Evolutionary conservation across 2,113 vertebrate genomes (phyloP).

Genomic region (Odontophorus gujanensis): DNA sequence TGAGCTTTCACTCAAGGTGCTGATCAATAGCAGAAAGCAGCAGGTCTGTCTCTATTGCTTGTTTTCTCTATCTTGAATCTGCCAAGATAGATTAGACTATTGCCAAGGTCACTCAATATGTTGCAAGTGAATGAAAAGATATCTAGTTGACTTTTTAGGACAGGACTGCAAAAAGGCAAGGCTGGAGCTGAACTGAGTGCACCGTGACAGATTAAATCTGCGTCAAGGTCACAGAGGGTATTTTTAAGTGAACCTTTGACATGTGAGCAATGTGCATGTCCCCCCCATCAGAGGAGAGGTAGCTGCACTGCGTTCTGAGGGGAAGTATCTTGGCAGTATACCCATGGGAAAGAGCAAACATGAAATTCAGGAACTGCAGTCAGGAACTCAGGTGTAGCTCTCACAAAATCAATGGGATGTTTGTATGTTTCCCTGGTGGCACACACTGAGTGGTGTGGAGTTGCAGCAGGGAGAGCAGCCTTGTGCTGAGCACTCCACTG

Average conservation of each 20-base stretch:
- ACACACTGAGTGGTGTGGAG: background rate
- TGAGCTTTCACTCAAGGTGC: conserved; percentile 78
- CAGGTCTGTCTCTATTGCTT: conserved; percentile 77
- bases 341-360: fast-evolving
- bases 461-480: background rate
- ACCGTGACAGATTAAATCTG: conserved; percentile 55
- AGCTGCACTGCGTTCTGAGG: fast-evolving
- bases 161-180: conserved; percentile 45
- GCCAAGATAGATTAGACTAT: conserved; percentile 79
- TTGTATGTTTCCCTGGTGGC: fast-evolving
- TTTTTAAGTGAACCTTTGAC: background rate
- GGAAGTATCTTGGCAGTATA: background rate
- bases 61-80: conserved; percentile 83
- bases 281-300: background rate
- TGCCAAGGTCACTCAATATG: conserved; percentile 79
- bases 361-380: fast-evolving
- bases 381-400: fast-evolving
- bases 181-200: background rate
- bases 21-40: conserved; percentile 82
- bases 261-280: background rate
- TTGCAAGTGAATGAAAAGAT: conserved; percentile 57
- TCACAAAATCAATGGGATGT: fast-evolving
- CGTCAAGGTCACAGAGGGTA: conserved; percentile 58
- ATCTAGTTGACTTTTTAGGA: conserved; percentile 65
- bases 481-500: fast-evolving